A percentile compares a stretch with the other conserved stretches of the same genome.
These are phyloP conservation scores for Chiroxiphia lanceolata DNA, from an alignment of 2,797 vertebrate genomes.

Conservation along the genomic window DNA sequence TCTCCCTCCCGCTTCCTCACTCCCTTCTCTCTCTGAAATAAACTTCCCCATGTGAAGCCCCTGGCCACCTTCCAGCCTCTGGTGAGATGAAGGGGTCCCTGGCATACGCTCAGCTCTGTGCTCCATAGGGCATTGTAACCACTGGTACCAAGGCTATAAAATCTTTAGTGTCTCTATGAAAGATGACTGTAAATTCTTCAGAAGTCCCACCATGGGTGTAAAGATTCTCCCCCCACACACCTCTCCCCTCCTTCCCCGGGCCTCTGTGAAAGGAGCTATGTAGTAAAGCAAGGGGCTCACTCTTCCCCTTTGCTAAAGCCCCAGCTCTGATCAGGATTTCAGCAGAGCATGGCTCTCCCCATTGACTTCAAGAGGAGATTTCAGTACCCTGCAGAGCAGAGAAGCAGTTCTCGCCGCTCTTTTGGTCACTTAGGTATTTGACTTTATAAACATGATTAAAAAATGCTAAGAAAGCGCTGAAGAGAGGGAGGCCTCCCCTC, in stretches of 20 bases:
- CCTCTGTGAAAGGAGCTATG: constrained; percentile 70
- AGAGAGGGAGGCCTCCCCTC: constrained; percentile 17
- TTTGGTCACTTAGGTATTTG: constrained; percentile 55
- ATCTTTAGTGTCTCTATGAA: constrained; percentile 76
- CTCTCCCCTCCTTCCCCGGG: constrained; percentile 16
- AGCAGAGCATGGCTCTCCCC: constrained; percentile 9
- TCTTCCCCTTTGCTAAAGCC: constrained; percentile 47
- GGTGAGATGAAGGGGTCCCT: constrained; percentile 54
- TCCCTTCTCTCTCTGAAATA: constrained; percentile 48
- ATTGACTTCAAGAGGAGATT: constrained; percentile 45
- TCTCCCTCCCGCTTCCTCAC: constrained; percentile 39
- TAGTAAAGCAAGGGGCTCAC: constrained; percentile 62
- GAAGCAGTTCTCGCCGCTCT: not conserved
- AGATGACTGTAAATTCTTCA: constrained; percentile 78
- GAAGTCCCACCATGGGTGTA: constrained; percentile 73
- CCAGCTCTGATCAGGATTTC: constrained; percentile 47
- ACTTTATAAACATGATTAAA: constrained; percentile 62
- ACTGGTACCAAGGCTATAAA: constrained; percentile 74
- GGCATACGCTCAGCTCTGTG: constrained; percentile 54
- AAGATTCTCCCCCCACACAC: constrained; percentile 36
- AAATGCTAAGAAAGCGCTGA: constrained; percentile 44
- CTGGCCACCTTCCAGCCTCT: constrained; percentile 68
- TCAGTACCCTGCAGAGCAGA: constrained; percentile 3
- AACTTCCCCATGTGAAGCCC: constrained; percentile 38
- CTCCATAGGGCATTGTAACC: constrained; percentile 75